phyloP scores from a whole-genome alignment of 2,888 invertebrate species.

The Lithophane ornitopus region DNA sequence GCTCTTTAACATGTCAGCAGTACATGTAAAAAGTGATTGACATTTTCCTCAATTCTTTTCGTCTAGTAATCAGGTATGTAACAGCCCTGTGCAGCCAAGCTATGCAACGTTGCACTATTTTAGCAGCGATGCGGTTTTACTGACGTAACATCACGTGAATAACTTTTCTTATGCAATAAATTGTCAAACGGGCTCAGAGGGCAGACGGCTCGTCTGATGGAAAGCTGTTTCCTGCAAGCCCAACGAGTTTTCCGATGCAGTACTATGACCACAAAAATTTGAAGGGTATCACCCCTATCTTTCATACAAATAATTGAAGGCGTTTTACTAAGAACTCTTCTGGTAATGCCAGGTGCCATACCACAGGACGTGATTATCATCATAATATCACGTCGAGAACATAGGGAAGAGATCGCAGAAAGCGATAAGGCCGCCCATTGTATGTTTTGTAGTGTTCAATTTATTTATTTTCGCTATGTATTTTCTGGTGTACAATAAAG shows the following conservation, averaged over 20 bases:
- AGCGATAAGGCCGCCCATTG: too few species aligned
- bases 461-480: too few species aligned
- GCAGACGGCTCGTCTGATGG: neutral
- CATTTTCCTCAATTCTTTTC: neutral
- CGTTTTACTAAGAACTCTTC: too few species aligned
- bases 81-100: neutral
- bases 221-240: neutral
- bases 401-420: too few species aligned
- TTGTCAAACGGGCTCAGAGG: neutral
- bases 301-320: too few species aligned
- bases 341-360: too few species aligned
- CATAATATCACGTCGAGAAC: neutral
- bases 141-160: neutral
- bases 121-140: neutral
- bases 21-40: neutral
- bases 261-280: too few species aligned
- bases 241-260: neutral
- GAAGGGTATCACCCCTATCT: too few species aligned
- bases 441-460: too few species aligned
- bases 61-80: neutral
- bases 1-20: neutral
- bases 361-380: conserved; percentile 19
- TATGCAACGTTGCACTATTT: neutral
- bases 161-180: neutral
- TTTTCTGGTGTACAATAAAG: too few species aligned